Evolutionary conservation across 2,888 invertebrate species (phyloP), one percentile per base, ranked within the genome.

Genomic region (Platynereis dumerilii): DNA sequence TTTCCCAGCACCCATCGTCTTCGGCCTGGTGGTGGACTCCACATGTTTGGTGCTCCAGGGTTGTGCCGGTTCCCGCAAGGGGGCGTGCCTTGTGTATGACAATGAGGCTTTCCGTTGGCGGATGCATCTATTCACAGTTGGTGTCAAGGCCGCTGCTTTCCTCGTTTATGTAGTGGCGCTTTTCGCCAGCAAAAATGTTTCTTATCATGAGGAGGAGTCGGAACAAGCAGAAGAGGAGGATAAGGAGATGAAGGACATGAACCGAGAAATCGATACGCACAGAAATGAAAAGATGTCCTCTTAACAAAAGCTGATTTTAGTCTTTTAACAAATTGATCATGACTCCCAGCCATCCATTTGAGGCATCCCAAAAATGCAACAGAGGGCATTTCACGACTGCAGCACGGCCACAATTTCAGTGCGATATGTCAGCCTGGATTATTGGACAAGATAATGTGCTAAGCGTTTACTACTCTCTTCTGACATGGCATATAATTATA

Each of bases 41-140:
- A 34, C 68, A 22, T 68, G 68, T 28, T 12, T 65, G n/a, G 54
- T 63, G 1, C 58, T 56, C 12, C 68, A 68, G 26, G 20, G n/a
- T 22, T 56, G 55, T 24, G 28, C 52, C 34, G 57, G 48, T 24
- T 39, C 63, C 17, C 55, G 65, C 39, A 58, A 62, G 56, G 68
- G 68, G 45, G 68, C 68, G 28, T 68, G 68, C 39, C 57, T 66
- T 52, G 22, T 56, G n/a, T 68, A 68, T 48, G 66, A 63, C 60
- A 22, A 17, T 2, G 60, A 57, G 1, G 17, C 20, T 27, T 68
- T 68, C 64, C 66, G 68, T 22, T 54, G 28, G 22, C 57, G 62
- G 1, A 34, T 68, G 48, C 68, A 68, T 39, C 59, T 60, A 22
- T 44, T 58, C 26, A 48, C 57, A 5, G 53, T 53, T 17, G 27